Conservation (phyloP, 2,113 vertebrate species). For the Drymodes brunneopygia region DNA sequence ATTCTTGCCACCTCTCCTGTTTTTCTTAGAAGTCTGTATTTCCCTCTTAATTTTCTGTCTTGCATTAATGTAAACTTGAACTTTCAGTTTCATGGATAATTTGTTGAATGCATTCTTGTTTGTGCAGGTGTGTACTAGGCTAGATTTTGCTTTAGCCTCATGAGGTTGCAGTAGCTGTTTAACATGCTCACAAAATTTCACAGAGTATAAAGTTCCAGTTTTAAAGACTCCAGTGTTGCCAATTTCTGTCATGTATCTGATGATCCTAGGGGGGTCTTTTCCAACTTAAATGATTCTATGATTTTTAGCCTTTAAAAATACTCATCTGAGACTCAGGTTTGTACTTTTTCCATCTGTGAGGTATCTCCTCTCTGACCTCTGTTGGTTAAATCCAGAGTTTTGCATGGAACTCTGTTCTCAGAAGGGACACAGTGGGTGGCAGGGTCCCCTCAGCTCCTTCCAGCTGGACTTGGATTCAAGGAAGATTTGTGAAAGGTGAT, state of each 20-base stretch:
- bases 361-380: background rate
- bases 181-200: background rate
- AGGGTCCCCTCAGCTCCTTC: background rate
- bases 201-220: background rate
- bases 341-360: background rate
- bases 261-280: background rate
- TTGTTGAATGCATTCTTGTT: background rate
- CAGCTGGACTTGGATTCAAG: background rate
- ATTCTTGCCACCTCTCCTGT: background rate
- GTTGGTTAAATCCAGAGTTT: background rate
- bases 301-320: background rate
- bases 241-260: fast-evolving
- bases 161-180: background rate
- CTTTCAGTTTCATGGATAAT: background rate
- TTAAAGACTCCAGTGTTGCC: background rate
- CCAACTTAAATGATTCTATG: background rate
- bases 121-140: background rate
- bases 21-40: background rate
- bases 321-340: background rate
- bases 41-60: background rate
- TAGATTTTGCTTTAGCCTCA: background rate
- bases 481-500: background rate
- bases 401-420: background rate
- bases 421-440: background rate
- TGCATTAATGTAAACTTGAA: background rate